A percentile compares a stretch with the other conserved stretches of the same genome.
Evolutionary conservation across 1,140 invertebrate genomes (phyloP).

Genomic region (Drosophila quadrilineata): DNA sequence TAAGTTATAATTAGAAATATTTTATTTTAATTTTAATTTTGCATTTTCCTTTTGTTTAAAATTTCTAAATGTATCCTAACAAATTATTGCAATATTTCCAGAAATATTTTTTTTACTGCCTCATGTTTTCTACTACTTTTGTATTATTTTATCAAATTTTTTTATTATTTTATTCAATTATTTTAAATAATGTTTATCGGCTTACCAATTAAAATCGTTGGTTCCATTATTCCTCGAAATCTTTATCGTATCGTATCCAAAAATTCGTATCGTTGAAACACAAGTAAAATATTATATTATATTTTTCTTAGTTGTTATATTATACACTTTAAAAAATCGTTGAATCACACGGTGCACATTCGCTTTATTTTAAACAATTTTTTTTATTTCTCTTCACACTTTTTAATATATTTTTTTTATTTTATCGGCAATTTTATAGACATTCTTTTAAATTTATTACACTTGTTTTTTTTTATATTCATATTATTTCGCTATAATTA

Average conservation of each 20-base stretch:
- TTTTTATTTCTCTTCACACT: too few species aligned
- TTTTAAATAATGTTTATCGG: not conserved
- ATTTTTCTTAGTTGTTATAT: conserved; percentile 23
- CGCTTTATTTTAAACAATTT: conserved; percentile 6
- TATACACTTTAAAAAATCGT: conserved; percentile 44
- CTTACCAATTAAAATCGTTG: conserved; percentile 78
- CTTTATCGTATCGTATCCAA: conserved; percentile 11
- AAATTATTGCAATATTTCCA: too few species aligned
- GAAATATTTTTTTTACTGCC: too few species aligned
- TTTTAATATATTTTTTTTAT: too few species aligned
- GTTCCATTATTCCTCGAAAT: conserved; percentile 65
- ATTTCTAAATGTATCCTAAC: too few species aligned
- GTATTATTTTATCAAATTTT: not conserved
- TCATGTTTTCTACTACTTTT: too few species aligned
- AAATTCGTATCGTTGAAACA: conserved; percentile 22
- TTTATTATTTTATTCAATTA: not conserved
- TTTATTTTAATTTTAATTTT: too few species aligned
- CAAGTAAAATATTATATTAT: conserved; percentile 25
- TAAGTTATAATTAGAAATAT: too few species aligned
- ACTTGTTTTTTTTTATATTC: conserved; percentile 11
- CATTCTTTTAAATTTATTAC: conserved; percentile 21
- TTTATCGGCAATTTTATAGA: not conserved
- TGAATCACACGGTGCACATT: conserved; percentile 52
- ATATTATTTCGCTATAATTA: conserved; percentile 51
- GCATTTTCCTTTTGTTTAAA: too few species aligned